These are phyloP conservation scores for Oligia strigilis DNA, from an alignment of 2,888 invertebrate genomes.

Conservation along the genomic window DNA sequence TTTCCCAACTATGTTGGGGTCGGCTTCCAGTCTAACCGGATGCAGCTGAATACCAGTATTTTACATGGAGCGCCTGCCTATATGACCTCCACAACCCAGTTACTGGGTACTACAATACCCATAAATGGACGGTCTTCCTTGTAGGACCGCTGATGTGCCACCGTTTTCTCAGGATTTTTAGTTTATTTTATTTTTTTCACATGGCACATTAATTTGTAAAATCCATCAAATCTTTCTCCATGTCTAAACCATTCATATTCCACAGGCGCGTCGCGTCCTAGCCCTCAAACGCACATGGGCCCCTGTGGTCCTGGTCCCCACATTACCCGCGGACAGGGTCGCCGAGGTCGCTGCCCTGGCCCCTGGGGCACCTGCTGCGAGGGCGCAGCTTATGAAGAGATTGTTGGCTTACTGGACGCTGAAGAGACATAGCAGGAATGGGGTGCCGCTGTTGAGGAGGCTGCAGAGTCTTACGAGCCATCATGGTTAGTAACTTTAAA, in stretches of 20 bases:
- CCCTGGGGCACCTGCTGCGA: constrained; percentile 91
- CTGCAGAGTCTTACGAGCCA: constrained; percentile 80
- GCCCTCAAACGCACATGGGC: constrained; percentile 97
- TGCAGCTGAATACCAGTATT: too few species aligned
- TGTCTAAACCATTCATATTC: background rate
- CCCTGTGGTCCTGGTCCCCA: constrained; percentile 98
- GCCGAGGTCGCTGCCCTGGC: constrained; percentile 96
- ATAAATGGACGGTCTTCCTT: background rate
- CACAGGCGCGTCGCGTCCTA: constrained; percentile 94
- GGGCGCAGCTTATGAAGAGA: constrained; percentile 96
- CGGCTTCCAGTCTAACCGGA: too few species aligned
- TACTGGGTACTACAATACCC: too few species aligned
- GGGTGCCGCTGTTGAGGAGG: constrained; percentile 97
- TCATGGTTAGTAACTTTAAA: constrained; percentile 68
- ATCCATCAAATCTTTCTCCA: background rate
- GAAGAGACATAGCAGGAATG: constrained; percentile 98
- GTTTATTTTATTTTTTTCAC: background rate
- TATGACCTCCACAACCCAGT: too few species aligned
- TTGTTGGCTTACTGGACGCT: constrained; percentile 99
- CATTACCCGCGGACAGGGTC: constrained; percentile 96
- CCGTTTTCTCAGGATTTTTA: background rate
- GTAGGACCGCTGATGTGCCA: background rate
- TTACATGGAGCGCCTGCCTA: too few species aligned
- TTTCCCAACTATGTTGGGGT: too few species aligned
- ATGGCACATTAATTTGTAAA: background rate